Evolutionary conservation across 2,113 vertebrate species (phyloP), one percentile per base, ranked within the genome.

Genomic region (Coryphaenoides rupestris): DNA sequence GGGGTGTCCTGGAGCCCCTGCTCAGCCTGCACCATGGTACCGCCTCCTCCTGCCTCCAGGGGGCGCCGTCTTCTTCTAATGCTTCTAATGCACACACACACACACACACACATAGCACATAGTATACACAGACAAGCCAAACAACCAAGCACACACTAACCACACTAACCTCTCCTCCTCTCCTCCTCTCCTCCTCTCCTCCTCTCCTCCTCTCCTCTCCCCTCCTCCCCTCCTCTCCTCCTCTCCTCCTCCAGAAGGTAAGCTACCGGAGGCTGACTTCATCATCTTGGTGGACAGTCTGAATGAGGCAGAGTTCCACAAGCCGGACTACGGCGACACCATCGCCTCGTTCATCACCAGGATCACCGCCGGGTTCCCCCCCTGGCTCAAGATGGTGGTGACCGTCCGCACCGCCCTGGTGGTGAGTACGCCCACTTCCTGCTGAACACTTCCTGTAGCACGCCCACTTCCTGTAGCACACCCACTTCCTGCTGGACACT

Each of bases 231-330:
- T 17, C 45, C 23, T 19, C 67, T 26, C 14, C 23, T 3, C 17
- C n/a, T 17, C 24, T 61, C 19, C 58, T 14, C 62, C 21, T 87
- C 73, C 81, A 99, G 97, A 97, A 75, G 85, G 84, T 69, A 97
- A 91, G 81, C 94, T 98, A 66, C 92, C 94, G 56, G 96, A 97
- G 66, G 95, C 99, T 59, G 94, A 99, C 75, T 96, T 93, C 72
- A 91, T 99, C 63, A 95, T 99, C 83, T 87, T 99, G 87, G 88
- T 99, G 45, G 97, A 99, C 78, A 95, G 95, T 63, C 92, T 99
- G 82, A 99, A 99, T 62, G 97, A 99, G 81, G 97, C 96, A 52
- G 97, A 99, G 76, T 99, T 99, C 81, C 97, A 99, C 76, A 99
- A 99, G 58, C 97, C 97, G 23, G 97, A 99, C 86, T 98, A 99